Conservation (phyloP, 2,113 vertebrate genomes). For the Tupaia chinensis region DNA sequence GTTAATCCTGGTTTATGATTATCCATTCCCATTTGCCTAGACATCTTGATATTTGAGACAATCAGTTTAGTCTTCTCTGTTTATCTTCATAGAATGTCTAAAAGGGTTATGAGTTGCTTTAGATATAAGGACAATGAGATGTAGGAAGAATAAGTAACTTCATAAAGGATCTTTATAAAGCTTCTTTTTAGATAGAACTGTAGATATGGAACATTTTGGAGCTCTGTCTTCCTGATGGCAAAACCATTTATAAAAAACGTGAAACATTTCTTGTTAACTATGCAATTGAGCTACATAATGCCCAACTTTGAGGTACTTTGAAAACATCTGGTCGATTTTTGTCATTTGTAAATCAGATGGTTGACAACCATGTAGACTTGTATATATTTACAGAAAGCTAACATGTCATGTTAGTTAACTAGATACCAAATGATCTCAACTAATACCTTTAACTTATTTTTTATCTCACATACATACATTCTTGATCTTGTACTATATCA, state of each 20-base stretch:
- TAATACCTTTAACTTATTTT: background rate
- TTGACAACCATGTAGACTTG: background rate
- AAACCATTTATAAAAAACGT: conserved; percentile 5
- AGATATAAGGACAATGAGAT: background rate
- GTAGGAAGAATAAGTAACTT: conserved; percentile 5
- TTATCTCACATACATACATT: background rate
- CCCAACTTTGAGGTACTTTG: conserved; percentile 1
- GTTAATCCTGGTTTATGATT: conserved; percentile 51
- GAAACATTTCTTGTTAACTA: conserved; percentile 1
- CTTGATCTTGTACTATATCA: background rate
- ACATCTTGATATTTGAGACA: conserved; percentile 31
- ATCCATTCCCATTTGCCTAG: background rate
- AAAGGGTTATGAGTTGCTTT: background rate
- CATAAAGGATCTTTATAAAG: conserved; percentile 18
- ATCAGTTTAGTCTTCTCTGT: conserved; percentile 8
- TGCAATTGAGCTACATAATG: background rate
- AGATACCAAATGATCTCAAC: background rate
- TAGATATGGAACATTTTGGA: background rate
- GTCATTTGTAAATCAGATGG: background rate
- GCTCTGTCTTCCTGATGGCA: background rate
- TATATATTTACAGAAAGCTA: background rate
- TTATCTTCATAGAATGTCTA: conserved; percentile 32
- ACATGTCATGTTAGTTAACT: background rate
- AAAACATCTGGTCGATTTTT: conserved; percentile 30
- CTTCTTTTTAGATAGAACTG: background rate